Percentiles rank a stretch among this genome's conserved stretches.
Conservation (phyloP, 2,888 invertebrate species). For the Ornithoptera priamus region DNA sequence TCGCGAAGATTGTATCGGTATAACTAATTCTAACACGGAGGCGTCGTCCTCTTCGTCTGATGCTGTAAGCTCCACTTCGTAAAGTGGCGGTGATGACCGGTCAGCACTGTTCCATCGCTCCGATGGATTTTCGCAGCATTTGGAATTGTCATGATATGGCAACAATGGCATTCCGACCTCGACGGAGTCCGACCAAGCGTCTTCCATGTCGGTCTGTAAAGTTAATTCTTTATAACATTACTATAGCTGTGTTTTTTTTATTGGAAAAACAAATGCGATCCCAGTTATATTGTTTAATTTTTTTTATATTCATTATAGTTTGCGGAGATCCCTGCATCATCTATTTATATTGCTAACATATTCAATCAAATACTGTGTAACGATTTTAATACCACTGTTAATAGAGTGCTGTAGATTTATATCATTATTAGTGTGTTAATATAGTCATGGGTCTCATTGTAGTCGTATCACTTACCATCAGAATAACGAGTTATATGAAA, state of each 20-base stretch:
- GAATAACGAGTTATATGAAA: neutral
- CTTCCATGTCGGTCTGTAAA: conserved; percentile 40
- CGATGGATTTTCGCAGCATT: conserved; percentile 29
- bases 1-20: conserved; percentile 56
- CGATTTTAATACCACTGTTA: no score
- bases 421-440: no score
- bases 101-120: conserved; percentile 37
- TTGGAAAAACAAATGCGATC: neutral
- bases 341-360: no score
- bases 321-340: no score
- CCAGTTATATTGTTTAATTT: no score
- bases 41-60: conserved; percentile 72
- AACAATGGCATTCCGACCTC: conserved; percentile 29
- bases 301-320: no score
- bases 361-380: no score
- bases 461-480: neutral
- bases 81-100: conserved; percentile 60
- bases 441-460: no score
- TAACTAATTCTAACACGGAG: conserved; percentile 67
- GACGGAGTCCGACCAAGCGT: conserved; percentile 33
- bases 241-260: neutral
- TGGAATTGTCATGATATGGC: conserved; percentile 30
- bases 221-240: neutral
- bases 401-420: no score
- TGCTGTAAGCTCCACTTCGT: conserved; percentile 68